Evolutionary conservation across 1,140 invertebrate genomes (phyloP), one percentile per base, ranked within the genome.

Genomic region (Penaeus japonicus): DNA sequence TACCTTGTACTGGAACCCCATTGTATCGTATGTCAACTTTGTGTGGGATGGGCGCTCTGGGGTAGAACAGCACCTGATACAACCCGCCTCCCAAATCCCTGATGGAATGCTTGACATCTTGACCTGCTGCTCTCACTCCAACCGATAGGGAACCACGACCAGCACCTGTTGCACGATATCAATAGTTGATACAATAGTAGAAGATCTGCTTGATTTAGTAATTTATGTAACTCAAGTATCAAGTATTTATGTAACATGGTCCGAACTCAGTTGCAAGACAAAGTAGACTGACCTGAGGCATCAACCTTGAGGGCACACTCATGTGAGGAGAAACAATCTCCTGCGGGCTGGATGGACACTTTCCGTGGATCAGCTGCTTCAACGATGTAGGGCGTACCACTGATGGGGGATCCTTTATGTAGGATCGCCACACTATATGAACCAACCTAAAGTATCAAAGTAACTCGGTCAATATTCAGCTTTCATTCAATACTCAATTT

Each of bases 331-430:
- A 96, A 94, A 62, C 1, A 96, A 96, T 91, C 97, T 96, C 27
- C 95, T 95, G 78, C 97, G 94, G 89, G 97, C 96, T 59, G 95
- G 93, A 78, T 97, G 94, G 84, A 95, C 95, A 22, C 98, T 96
- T 91, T 96, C 94, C 94, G 94, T 0, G 97, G 96, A 93, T 99
- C 97, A 87, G 97, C 96, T 0, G 96, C 97, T 91, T 97, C 96
- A 4, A 98, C 95, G 1, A 95, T 95, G 91, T 94, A 94, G 4
- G 94, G 94, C 90, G 95, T 94, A 18, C 94, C 94, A 84, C 93
- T 94, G 27, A 95, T 93, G 4, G 93, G 91, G 70, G 93, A 93
- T 17, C 93, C 93, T 54, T 93, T 92, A 77, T 95, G 93, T 24
- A 93, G 93, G 55, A 95, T 93, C 55, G 92, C 92, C 47, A 96